These are phyloP conservation scores for Pomacea canaliculata DNA, from an alignment of 2,888 invertebrate genomes.

Conservation along the genomic window DNA sequence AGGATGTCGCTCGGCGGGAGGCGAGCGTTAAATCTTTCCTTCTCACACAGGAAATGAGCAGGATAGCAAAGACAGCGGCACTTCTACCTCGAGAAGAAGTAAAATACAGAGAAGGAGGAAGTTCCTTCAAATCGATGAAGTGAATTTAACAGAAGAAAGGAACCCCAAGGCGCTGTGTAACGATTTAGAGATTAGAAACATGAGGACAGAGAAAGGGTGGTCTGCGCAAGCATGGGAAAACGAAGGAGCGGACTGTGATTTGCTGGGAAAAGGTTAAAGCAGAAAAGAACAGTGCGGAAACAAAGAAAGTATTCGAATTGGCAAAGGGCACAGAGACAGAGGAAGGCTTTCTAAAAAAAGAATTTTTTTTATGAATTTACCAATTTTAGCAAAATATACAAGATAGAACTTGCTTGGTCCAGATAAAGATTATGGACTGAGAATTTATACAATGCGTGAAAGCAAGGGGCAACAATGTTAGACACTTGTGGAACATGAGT, in stretches of 20 bases:
- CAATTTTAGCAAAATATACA: no score
- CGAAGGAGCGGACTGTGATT: background rate
- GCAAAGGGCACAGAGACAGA: background rate
- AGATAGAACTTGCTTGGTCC: no score
- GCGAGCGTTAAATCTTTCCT: background rate
- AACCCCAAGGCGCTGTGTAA: constrained; percentile 1
- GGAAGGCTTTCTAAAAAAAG: no score
- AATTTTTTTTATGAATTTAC: no score
- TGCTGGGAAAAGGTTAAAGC: no score
- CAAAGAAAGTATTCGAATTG: background rate
- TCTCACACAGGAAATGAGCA: constrained; percentile 3
- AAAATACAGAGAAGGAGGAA: background rate
- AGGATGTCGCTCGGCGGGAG: background rate
- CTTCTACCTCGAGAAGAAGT: background rate
- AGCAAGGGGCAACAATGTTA: no score
- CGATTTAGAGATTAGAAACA: constrained; percentile 6
- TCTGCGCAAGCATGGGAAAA: no score
- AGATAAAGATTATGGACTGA: no score
- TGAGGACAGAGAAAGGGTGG: background rate
- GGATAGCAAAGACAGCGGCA: background rate
- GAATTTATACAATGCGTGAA: no score
- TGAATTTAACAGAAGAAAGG: constrained; percentile 5
- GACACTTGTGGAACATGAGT: no score
- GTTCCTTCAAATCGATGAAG: constrained; percentile 5
- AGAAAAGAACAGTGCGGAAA: background rate